Evolutionary conservation across 2,113 vertebrate genomes (phyloP), one percentile per base, ranked within the genome.

Genomic region (Gavia stellata): DNA sequence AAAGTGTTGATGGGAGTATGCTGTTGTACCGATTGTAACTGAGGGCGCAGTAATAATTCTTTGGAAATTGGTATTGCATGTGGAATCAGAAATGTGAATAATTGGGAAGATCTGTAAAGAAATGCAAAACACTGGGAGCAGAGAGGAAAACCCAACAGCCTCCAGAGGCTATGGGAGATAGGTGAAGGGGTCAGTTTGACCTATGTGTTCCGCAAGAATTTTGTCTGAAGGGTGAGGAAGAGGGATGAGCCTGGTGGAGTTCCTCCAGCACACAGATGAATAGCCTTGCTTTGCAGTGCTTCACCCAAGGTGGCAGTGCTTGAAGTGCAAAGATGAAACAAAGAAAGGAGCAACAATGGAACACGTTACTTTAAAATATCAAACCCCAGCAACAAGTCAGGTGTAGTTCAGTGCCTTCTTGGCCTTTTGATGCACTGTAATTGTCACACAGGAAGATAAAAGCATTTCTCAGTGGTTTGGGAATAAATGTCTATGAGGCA

Each of bases 381-480:
- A 97, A 97, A 95, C 66, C 72, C 58, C 40, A 74, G 58, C 2
- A 12, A 88, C 74, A 92, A 93, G 73, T 88, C 85, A 94, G 94
- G 78, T 97, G 63, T 72, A 88, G 65, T 83, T 95, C 84, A 85
- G 40, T 91, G 92, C 62, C 81, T 92, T 84, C 63, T 75, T 86
- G 92, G 84, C 67, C 73, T 93, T 96, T 95, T 96, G 81, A 97
- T 97, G 88, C 74, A 58, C 63, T 90, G 71, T 80, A 93, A 92
- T 97, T 93, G 92, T 96, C 7, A 17, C 63, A 94, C 36, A 71
- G 78, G 85, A 96, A 96, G 95, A 96, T 96, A 86, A 98, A 98
- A 97, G 82, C 56, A 86, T 90, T 94, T 91, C 83, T 89, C 31
- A 49, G 18, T 86, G 79, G 53, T 24, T 63, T 90, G 65, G 90